Evolutionary conservation across 2,888 invertebrate genomes (phyloP).

Genomic region (Eupithecia inturbata): DNA sequence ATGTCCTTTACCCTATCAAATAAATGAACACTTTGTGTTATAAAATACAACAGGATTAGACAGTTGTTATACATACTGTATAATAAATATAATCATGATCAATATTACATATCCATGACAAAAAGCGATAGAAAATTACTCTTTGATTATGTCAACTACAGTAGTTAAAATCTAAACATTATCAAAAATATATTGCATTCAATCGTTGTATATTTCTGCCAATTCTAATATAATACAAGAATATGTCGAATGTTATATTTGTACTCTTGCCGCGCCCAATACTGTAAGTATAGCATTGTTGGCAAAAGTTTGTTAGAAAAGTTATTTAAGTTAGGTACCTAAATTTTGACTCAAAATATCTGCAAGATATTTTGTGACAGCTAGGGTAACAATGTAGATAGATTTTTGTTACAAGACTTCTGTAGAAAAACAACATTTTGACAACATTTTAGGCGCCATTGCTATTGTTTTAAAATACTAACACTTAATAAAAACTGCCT

Average conservation of each 20-base stretch:
- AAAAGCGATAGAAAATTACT: constrained; percentile 52
- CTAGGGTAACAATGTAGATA: neutral
- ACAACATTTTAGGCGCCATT: constrained; percentile 8
- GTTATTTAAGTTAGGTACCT: neutral
- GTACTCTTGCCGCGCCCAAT: constrained; percentile 35
- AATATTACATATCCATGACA: constrained; percentile 38
- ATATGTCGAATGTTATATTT: constrained; percentile 31
- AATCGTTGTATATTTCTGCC: constrained; percentile 73
- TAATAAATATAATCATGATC: constrained; percentile 30
- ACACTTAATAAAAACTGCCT: constrained; percentile 57
- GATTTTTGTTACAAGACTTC: neutral
- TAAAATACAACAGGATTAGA: constrained; percentile 57
- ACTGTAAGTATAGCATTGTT: constrained; percentile 1
- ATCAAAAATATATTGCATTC: constrained; percentile 78
- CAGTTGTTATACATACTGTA: constrained; percentile 38
- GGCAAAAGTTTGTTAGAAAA: neutral
- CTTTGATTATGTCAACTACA: constrained; percentile 64
- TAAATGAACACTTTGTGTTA: constrained; percentile 75
- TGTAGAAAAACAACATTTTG: constrained; percentile 17
- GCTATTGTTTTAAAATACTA: constrained; percentile 24
- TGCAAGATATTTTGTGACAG: neutral
- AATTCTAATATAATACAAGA: constrained; percentile 56
- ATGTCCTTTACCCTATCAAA: constrained; percentile 43
- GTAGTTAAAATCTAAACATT: constrained; percentile 58
- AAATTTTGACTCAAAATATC: neutral